These are phyloP conservation scores for Sus cebifrons DNA, from an alignment of 2,797 vertebrate species.

Conservation along the genomic window DNA sequence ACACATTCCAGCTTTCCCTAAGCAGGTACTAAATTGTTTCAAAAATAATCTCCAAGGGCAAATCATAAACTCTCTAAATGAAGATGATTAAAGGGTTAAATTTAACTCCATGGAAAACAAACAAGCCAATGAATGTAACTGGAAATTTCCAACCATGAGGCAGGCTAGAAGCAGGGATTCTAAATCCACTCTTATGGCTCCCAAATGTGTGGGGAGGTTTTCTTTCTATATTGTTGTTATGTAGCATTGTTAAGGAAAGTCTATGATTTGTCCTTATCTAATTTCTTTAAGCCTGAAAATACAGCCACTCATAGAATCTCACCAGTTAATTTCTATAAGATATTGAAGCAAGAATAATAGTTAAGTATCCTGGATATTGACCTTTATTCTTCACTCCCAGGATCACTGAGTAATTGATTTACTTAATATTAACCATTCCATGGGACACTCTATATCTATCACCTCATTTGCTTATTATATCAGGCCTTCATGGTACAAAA, in stretches of 20 bases:
- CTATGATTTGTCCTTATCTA: neutral
- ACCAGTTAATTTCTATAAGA: neutral
- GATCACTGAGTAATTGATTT: neutral
- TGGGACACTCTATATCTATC: neutral
- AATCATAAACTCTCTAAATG: neutral
- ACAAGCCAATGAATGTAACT: neutral
- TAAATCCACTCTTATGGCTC: neutral
- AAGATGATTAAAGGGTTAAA: conserved; percentile 44
- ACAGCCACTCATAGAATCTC: neutral
- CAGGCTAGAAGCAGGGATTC: neutral
- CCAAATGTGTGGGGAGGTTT: neutral
- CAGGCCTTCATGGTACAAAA: neutral
- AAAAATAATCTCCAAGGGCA: conserved; percentile 49
- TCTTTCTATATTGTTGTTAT: neutral
- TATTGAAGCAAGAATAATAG: neutral
- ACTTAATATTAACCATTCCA: neutral
- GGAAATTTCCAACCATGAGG: conserved; percentile 62
- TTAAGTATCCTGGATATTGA: neutral
- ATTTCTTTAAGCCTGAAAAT: conserved; percentile 17
- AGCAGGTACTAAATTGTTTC: neutral
- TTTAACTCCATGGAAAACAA: conserved; percentile 47
- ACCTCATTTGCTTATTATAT: neutral
- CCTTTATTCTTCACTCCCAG: neutral
- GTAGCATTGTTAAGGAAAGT: conserved; percentile 36
- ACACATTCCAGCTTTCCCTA: neutral